A percentile compares a stretch with the other conserved stretches of the same genome.
These are phyloP conservation scores for Drosophila takahashii DNA, from an alignment of 1,140 invertebrate species.

Conservation along the genomic window DNA sequence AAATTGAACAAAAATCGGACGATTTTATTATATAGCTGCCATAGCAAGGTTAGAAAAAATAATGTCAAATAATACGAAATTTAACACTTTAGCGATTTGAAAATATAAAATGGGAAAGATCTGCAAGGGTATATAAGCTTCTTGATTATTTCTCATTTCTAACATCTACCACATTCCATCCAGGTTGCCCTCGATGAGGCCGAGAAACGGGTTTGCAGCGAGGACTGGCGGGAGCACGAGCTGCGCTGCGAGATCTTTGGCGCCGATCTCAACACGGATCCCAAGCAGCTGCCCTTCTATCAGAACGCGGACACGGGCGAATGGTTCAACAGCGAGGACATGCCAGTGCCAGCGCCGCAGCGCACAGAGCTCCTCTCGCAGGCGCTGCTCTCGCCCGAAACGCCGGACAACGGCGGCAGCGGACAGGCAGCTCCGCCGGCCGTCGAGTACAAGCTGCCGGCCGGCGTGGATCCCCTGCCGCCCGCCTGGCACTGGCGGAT, in stretches of 20 bases:
- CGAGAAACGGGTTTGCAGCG: slow-evolving; percentile 87
- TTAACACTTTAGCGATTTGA: too few species aligned
- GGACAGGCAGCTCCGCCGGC: slow-evolving; percentile 29
- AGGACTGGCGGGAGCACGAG: slow-evolving; percentile 88
- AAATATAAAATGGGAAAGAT: too few species aligned
- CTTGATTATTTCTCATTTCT: neutral
- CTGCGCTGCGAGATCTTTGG: slow-evolving; percentile 87
- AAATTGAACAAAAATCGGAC: too few species aligned
- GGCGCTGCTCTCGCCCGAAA: slow-evolving; percentile 48
- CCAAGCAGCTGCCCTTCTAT: slow-evolving; percentile 87
- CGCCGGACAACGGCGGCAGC: slow-evolving; percentile 53
- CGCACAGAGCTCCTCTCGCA: slow-evolving; percentile 81
- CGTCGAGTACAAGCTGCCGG: slow-evolving; percentile 84
- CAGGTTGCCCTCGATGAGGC: slow-evolving; percentile 90
- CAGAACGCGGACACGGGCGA: slow-evolving; percentile 87
- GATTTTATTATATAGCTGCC: too few species aligned
- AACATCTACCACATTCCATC: too few species aligned
- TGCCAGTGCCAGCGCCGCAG: slow-evolving; percentile 82
- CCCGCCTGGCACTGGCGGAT: slow-evolving; percentile 94
- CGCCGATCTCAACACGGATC: slow-evolving; percentile 86
- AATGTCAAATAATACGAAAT: too few species aligned
- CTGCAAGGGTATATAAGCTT: neutral
- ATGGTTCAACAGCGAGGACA: slow-evolving; percentile 86
- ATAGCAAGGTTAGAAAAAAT: too few species aligned
- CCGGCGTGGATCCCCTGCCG: slow-evolving; percentile 88